These are phyloP conservation scores for Stylophora pistillata DNA, from an alignment of 64 coral and sea anemone genomes.

Conservation along the genomic window DNA sequence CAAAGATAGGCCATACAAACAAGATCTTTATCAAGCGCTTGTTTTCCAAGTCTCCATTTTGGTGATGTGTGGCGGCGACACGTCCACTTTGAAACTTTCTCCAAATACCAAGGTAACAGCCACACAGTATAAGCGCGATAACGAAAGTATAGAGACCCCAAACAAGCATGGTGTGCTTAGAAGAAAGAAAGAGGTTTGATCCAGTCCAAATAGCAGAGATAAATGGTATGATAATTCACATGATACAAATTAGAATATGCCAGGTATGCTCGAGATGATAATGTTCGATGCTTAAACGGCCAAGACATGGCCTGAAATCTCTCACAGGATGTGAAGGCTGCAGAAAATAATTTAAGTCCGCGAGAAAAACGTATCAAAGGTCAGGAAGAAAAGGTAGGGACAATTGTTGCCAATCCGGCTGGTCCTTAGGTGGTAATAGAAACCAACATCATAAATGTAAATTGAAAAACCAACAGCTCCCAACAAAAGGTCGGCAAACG, in stretches of 20 bases:
- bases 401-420: too few relatives aligned
- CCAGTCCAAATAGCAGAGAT: not conserved
- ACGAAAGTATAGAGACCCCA: not conserved
- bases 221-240: not conserved
- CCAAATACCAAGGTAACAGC: constrained; percentile 1
- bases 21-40: not conserved
- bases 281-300: not conserved
- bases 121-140: not conserved
- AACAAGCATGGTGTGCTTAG: not conserved
- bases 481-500: too few relatives aligned
- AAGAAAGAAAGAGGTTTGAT: not conserved
- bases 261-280: not conserved
- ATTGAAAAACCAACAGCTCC: too few relatives aligned
- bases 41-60: not conserved
- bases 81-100: not conserved
- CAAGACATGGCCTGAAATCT: too few relatives aligned
- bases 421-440: too few relatives aligned
- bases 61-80: not conserved
- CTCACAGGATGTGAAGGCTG: too few relatives aligned
- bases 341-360: not conserved
- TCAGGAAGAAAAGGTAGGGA: not conserved
- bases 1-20: not conserved
- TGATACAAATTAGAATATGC: not conserved
- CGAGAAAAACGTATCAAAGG: not conserved
- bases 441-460: too few relatives aligned